These are phyloP conservation scores for Dipodomys spectabilis DNA, from an alignment of 2,113 vertebrate genomes.

Conservation along the genomic window DNA sequence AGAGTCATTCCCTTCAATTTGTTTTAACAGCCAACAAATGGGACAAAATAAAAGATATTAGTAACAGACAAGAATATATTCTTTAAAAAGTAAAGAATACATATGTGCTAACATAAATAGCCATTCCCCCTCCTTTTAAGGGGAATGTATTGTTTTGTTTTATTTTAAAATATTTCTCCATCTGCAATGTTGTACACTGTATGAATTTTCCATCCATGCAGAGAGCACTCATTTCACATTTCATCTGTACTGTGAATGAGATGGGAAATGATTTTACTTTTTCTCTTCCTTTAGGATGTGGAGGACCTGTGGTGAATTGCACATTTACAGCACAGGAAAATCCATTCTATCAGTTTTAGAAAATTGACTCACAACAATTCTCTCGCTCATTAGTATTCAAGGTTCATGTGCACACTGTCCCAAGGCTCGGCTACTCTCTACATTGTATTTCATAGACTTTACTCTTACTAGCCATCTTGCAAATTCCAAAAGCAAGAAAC, in stretches of 20 bases:
- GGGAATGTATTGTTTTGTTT: neutral
- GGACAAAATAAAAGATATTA: neutral
- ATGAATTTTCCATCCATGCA: slow-evolving; percentile 58
- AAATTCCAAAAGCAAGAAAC: slow-evolving; percentile 39
- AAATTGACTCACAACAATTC: neutral
- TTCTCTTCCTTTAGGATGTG: neutral
- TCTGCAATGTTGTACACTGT: slow-evolving; percentile 18
- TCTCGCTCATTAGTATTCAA: slow-evolving; percentile 33
- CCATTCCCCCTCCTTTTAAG: slow-evolving; percentile 55
- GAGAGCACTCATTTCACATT: slow-evolving; percentile 65
- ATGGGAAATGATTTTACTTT: neutral
- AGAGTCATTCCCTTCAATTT: slow-evolving; percentile 36
- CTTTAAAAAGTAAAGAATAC: neutral
- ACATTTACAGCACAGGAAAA: neutral
- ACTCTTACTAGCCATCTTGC: neutral
- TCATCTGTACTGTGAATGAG: slow-evolving; percentile 64
- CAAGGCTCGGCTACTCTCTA: neutral
- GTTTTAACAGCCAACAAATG: neutral
- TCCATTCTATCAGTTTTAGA: slow-evolving; percentile 48
- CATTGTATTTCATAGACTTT: slow-evolving; percentile 55
- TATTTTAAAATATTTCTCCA: slow-evolving; percentile 35
- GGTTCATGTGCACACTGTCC: neutral
- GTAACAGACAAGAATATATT: neutral
- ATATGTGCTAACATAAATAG: slow-evolving; percentile 19
- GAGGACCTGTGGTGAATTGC: neutral